These are phyloP conservation scores for Oxyscelio sp. DNA, from an alignment of 2,888 invertebrate genomes.

Conservation along the genomic window DNA sequence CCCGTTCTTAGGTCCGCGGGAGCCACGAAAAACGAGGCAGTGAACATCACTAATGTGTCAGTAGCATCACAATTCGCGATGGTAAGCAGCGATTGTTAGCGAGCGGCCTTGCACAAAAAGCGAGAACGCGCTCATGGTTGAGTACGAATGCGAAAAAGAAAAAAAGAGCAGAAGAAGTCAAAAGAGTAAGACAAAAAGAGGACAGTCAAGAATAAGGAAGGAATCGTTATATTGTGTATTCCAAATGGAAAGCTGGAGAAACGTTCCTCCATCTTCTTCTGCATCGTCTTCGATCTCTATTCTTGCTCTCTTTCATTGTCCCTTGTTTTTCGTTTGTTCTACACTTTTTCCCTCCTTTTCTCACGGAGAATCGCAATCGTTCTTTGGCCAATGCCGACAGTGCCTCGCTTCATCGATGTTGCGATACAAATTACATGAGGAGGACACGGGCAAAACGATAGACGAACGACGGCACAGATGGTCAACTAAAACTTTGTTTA, in stretches of 20 bases:
- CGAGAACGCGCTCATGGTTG: conserved; percentile 82
- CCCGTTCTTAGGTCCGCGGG: conserved; percentile 72
- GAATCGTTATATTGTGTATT: conserved; percentile 75
- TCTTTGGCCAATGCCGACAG: conserved; percentile 84
- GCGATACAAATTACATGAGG: conserved; percentile 88
- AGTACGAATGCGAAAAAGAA: conserved; percentile 78
- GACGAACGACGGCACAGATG: conserved; percentile 74
- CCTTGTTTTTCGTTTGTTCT: conserved; percentile 76
- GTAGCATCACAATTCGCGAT: conserved; percentile 88
- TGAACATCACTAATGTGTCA: conserved; percentile 88
- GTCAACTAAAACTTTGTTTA: conserved; percentile 69
- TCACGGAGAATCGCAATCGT: conserved; percentile 81
- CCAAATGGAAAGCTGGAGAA: conserved; percentile 72
- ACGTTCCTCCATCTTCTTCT: conserved; percentile 62
- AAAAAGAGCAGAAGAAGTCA: conserved; percentile 65
- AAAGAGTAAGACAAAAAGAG: conserved; percentile 69
- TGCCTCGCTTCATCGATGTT: conserved; percentile 83
- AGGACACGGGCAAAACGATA: conserved; percentile 77
- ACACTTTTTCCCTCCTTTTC: conserved; percentile 77
- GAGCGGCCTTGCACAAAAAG: conserved; percentile 78
- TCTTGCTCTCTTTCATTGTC: conserved; percentile 66
- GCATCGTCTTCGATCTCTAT: conserved; percentile 47
- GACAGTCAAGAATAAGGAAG: conserved; percentile 73
- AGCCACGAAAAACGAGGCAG: conserved; percentile 81
- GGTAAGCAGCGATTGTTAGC: conserved; percentile 87